Base-by-base conservation (phyloP, 2,888 invertebrate genomes). In the Erebia palarica region DNA sequence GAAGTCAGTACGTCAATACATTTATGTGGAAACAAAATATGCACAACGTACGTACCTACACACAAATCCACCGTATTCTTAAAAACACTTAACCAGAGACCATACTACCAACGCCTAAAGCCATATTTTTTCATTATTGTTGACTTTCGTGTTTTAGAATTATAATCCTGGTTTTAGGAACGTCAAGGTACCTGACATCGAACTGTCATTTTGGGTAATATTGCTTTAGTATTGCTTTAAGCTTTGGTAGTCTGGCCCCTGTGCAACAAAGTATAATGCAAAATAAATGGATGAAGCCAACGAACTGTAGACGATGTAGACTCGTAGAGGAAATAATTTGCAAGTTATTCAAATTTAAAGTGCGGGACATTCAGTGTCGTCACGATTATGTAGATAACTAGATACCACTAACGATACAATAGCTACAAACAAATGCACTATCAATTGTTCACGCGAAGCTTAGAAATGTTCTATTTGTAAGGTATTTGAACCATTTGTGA, bases 301-400 rank as follows among this genome's bases (percentile, higher is more conserved):
- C 53, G 57, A 65, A 66, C 66, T 21, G 21, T 8, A 55, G 18
- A 9, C 18, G 55, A 55, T 10, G 14, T 42, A n/a, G n/a, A n/a
- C n/a, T n/a, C n/a, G n/a, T n/a, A 44, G 9, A 71, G 21, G 53
- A 66, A 71, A 68, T 70, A 70, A 72, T 73, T 73, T 67, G 71
- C 73, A 61, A 64, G 68, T 69, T 73, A 73, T 73, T 73, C 71
- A 71, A 71, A 73, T 69, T 51, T 11, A 55, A 11, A 65, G 60
- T 53, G 27, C 55, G 67, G 10, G 63, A 67, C 71, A 71, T 53
- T 49, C 61, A 47, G 61, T 65, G 68, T 69, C 49, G 65, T 72
- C 74, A 74, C 74, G 74, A 72, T 72, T 74, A 74, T 72, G 74
- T 68, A 74, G 72, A 74, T 72, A 70, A 4, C 3, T 68, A 74